A percentile compares a stretch with the other conserved stretches of the same genome.
These are phyloP conservation scores for Aphidius ervi DNA, from an alignment of 1,140 invertebrate genomes.

Conservation along the genomic window DNA sequence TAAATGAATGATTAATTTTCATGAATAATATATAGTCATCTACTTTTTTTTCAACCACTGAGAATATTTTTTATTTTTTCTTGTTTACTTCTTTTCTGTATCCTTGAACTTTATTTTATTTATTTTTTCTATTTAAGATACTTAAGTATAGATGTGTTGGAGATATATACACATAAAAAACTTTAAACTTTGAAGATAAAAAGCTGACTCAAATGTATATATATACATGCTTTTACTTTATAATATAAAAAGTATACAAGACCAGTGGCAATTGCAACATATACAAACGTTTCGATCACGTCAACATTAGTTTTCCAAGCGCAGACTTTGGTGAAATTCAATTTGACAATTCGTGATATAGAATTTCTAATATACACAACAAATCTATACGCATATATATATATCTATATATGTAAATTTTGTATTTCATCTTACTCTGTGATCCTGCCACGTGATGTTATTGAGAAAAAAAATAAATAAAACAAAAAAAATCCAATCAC, in stretches of 20 bases:
- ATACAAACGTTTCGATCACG: slow-evolving; percentile 16
- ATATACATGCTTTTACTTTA: too few relatives aligned
- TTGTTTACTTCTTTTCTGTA: slow-evolving; percentile 7
- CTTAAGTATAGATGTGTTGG: neutral
- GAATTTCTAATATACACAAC: neutral
- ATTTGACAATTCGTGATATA: slow-evolving; percentile 15
- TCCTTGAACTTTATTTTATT: neutral
- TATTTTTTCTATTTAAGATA: neutral
- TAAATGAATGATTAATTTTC: too few relatives aligned
- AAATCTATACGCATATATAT: too few relatives aligned
- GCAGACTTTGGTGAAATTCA: slow-evolving; percentile 15
- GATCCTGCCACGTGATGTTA: too few relatives aligned
- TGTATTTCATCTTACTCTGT: too few relatives aligned
- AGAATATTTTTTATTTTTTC: slow-evolving; percentile 5
- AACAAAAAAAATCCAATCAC: too few relatives aligned
- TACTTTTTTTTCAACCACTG: too few relatives aligned
- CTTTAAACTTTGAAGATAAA: too few relatives aligned
- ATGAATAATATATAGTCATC: too few relatives aligned
- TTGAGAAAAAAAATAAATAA: too few relatives aligned
- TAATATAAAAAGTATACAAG: neutral
- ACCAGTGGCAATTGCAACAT: slow-evolving; percentile 11
- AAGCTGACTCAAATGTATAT: neutral
- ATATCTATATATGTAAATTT: too few relatives aligned
- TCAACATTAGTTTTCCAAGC: slow-evolving; percentile 20
- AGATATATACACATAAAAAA: neutral